Evolutionary conservation across 30 jellyfish, hydroid and myxozoan species (phyloP), one percentile per base, ranked within the genome.

Genomic region (Clytia hemisphaerica): DNA sequence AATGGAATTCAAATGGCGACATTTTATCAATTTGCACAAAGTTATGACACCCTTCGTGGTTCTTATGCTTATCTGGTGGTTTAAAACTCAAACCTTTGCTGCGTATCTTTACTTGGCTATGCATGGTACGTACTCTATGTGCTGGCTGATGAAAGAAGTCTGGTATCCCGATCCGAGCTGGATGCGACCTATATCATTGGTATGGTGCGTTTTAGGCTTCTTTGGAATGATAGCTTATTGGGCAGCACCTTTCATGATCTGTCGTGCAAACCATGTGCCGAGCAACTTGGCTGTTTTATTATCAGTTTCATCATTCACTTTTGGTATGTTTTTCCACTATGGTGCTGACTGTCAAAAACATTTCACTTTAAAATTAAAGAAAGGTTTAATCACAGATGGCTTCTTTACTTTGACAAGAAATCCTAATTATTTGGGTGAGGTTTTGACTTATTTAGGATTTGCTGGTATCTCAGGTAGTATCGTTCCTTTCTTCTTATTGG

Each of bases 271-370:
- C 72, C 67, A 36, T 32, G 67, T 45, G 45, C 95, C 95, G 2
- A 33, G 70, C 12, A 58, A 67, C 57, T 16, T 42, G 37, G 60
- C 80, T 0, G 61, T 83, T 6, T 77, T 76, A 4, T 30, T 50
- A 0, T 40, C 92, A 3, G 36, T 83, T 5, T 65, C 85, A 33
- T 53, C 70, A 74, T 72, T 64, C n/a, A n/a, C 44, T 2, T 4
- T 64, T 32, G 95, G 95, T 26, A 49, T 73, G 6, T 83, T 83
- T 22, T 42, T 73, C 16, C 95, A 83, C 33, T 83, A 73, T 54
- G 65, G 91, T 48, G 59, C 83, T 21, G 95, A 83, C 44, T 61
- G 79, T 57, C 95, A 83, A 67, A 83, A 83, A 44, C 68, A 65
- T 34, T 74, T 57, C 81, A 75, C 84, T 24, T 42, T 83, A 36